These are phyloP conservation scores for Crossaster papposus DNA, from an alignment of 53 echinoderm and acorn worm species.

Conservation along the genomic window DNA sequence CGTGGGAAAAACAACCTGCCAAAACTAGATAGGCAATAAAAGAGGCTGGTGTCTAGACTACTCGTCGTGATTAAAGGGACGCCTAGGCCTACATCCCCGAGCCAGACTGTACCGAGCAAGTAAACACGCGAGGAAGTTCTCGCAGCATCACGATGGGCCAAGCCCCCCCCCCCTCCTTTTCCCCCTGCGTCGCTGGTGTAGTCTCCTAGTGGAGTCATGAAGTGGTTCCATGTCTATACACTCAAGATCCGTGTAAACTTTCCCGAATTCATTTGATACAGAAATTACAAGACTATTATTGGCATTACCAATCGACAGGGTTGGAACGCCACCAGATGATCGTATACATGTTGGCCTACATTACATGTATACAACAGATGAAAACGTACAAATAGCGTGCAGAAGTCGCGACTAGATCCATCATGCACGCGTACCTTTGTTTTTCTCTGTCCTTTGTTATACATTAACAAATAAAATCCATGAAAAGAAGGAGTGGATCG, in stretches of 20 bases:
- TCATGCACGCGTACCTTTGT: slow-evolving; percentile 1
- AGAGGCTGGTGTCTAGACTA: slow-evolving; percentile 41
- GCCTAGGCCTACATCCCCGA: slow-evolving; percentile 6
- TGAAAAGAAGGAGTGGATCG: neutral
- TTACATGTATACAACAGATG: slow-evolving; percentile 7
- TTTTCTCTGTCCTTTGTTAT: neutral
- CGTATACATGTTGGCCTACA: too few relatives aligned
- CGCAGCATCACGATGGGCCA: neutral
- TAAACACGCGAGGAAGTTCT: slow-evolving; percentile 5
- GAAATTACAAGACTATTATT: slow-evolving; percentile 22
- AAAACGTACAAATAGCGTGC: neutral
- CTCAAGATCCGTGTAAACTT: slow-evolving; percentile 41
- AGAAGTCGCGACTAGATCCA: neutral
- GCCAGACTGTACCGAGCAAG: slow-evolving; percentile 30
- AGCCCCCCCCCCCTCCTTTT: neutral
- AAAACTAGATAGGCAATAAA: neutral
- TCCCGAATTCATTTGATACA: slow-evolving; percentile 1
- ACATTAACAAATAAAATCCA: neutral
- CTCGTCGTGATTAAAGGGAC: slow-evolving; percentile 29
- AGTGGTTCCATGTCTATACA: slow-evolving; percentile 51
- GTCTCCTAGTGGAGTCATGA: slow-evolving; percentile 38
- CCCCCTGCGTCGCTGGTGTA: neutral
- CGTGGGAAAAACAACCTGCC: slow-evolving; percentile 31
- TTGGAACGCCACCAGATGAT: too few relatives aligned
- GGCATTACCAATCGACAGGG: neutral